Percentiles rank a stretch among this genome's conserved stretches.
Conservation (phyloP, 2,888 invertebrate genomes). For the Limenitis camilla region DNA sequence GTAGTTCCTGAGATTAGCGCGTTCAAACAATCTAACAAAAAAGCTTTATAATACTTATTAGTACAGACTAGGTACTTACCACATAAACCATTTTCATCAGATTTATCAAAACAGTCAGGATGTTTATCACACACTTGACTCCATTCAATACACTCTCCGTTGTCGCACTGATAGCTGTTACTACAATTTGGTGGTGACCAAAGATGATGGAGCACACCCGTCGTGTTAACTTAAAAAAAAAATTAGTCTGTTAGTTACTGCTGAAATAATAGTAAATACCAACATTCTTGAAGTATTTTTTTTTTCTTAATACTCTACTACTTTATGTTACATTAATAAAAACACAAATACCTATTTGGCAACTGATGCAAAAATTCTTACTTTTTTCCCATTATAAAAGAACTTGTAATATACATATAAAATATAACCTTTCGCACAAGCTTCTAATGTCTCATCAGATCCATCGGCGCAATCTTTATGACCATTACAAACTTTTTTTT, state of each 20-base stretch:
- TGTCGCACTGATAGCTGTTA: conserved; percentile 42
- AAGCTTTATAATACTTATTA: no score
- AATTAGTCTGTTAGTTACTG: no score
- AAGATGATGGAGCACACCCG: conserved; percentile 30
- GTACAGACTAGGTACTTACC: conserved; percentile 39
- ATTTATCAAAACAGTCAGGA: conserved; percentile 78
- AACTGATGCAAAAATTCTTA: neutral
- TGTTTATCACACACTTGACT: conserved; percentile 77
- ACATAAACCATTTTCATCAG: conserved; percentile 81
- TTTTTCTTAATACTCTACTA: no score
- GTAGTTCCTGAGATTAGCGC: no score
- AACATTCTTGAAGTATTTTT: no score
- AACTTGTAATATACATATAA: neutral
- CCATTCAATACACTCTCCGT: conserved; percentile 79
- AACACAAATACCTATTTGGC: no score
- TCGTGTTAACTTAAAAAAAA: conserved; percentile 42
- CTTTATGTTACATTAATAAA: no score
- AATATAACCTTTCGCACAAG: conserved; percentile 40
- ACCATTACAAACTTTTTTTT: conserved; percentile 54
- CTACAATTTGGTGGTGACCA: conserved; percentile 32
- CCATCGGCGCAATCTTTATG: conserved; percentile 80
- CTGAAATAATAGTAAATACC: no score
- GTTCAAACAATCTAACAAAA: no score
- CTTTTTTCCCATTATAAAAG: neutral
- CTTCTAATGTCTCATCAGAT: conserved; percentile 77